Evolutionary conservation across 23 tunicate species (phyloP).

Genomic region (Halocynthia aurantium): DNA sequence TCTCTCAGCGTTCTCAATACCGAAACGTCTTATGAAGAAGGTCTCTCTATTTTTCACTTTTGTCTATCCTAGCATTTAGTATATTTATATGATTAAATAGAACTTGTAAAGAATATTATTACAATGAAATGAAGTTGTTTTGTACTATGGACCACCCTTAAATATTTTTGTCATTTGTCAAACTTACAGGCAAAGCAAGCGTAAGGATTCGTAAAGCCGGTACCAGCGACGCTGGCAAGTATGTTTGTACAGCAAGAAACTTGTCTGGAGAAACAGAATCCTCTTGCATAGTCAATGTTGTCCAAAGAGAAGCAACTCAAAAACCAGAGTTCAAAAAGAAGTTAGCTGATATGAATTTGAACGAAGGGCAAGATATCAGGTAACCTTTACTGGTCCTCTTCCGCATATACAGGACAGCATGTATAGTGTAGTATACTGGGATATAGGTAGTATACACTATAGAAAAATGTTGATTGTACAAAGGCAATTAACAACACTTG

Average conservation of each 20-base stretch:
- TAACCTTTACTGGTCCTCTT: conserved; percentile 11
- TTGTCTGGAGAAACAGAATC: conserved; percentile 84
- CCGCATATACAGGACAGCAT: background rate
- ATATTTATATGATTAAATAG: background rate
- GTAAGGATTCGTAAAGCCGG: conserved; percentile 86
- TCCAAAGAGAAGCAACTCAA: conserved; percentile 12
- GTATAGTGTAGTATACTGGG: too few species aligned
- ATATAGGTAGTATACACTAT: background rate
- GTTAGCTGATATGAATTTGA: conserved; percentile 38
- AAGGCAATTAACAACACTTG: conserved; percentile 1
- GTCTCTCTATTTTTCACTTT: conserved; percentile 9
- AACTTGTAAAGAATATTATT: background rate
- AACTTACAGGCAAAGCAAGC: conserved; percentile 55
- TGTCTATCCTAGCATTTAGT: background rate
- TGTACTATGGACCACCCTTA: too few species aligned
- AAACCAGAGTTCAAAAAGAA: conserved; percentile 50
- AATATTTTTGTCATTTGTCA: background rate
- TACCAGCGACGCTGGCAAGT: conserved; percentile 63
- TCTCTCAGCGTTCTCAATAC: conserved; percentile 83
- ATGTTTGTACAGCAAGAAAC: conserved; percentile 85
- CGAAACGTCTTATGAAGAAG: conserved; percentile 90
- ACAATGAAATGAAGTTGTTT: background rate
- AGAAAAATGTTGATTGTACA: background rate
- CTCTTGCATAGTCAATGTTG: conserved; percentile 42
- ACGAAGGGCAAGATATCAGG: conserved; percentile 83